Evolutionary conservation across 2,113 vertebrate species (phyloP).

Genomic region (Anarhynchus alexandrinus): DNA sequence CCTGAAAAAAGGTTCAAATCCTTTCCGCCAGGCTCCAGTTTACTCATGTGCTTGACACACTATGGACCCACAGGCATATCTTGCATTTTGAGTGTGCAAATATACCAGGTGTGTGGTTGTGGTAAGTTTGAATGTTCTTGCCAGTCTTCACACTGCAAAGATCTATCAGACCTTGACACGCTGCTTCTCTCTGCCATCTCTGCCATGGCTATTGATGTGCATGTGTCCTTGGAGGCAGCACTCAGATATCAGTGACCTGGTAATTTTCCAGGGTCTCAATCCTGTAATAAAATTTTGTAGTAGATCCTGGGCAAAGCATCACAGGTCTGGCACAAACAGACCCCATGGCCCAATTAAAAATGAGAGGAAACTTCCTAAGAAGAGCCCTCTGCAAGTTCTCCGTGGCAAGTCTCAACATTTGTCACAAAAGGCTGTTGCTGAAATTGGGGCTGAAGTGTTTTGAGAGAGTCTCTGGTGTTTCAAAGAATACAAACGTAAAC

Average conservation of each 20-base stretch:
- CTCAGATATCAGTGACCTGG: background rate
- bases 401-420: background rate
- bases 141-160: background rate
- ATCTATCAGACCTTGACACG: background rate
- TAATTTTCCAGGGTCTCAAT: background rate
- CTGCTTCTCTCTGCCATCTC: background rate
- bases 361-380: background rate
- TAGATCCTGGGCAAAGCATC: background rate
- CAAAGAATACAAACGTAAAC: background rate
- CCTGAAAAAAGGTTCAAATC: rapidly evolving
- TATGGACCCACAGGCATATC: background rate
- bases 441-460: background rate
- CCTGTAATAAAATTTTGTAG: background rate
- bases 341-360: background rate
- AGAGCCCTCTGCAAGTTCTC: background rate
- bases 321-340: background rate
- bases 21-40: background rate
- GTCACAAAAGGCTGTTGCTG: background rate
- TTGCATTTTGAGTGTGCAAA: background rate
- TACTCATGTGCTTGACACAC: background rate
- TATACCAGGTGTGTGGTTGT: rapidly evolving
- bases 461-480: background rate
- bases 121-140: background rate
- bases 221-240: background rate
- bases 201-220: rapidly evolving